Evolutionary conservation across 1,140 invertebrate genomes (phyloP).

Genomic region (Zaprionus taronus): DNA sequence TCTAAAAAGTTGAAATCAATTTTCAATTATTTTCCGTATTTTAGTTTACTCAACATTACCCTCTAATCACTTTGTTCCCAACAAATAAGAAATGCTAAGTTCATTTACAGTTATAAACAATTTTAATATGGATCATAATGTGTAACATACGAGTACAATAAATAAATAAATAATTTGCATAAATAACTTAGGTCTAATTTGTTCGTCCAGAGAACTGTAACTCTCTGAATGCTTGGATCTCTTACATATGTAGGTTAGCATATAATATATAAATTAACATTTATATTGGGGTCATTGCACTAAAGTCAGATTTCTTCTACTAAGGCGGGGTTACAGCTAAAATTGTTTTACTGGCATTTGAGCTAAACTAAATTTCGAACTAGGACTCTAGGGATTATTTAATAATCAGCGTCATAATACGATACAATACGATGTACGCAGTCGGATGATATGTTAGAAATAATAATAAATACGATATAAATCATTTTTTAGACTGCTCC

Average conservation of each 20-base stretch:
- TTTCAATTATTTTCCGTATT: too few species aligned
- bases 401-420: constrained; percentile 74
- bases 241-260: constrained; percentile 8
- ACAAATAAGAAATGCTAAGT: not conserved
- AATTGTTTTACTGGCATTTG: constrained; percentile 74
- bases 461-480: constrained; percentile 35
- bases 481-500: not conserved
- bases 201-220: constrained; percentile 12
- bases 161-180: constrained; percentile 77
- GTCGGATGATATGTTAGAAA: constrained; percentile 49
- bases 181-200: constrained; percentile 70
- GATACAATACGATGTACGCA: constrained; percentile 30
- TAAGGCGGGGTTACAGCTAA: constrained; percentile 70
- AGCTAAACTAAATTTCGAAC: constrained; percentile 77
- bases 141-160: constrained; percentile 69
- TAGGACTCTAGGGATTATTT: constrained; percentile 76
- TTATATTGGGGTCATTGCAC: constrained; percentile 50
- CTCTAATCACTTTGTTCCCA: not conserved
- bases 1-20: too few species aligned
- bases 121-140: constrained; percentile 63
- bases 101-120: constrained; percentile 20
- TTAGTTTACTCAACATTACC: not conserved
- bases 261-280: not conserved
- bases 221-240: not conserved
- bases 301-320: constrained; percentile 56